Conservation (phyloP, 2,888 invertebrate genomes). For the Aquatica leii region DNA sequence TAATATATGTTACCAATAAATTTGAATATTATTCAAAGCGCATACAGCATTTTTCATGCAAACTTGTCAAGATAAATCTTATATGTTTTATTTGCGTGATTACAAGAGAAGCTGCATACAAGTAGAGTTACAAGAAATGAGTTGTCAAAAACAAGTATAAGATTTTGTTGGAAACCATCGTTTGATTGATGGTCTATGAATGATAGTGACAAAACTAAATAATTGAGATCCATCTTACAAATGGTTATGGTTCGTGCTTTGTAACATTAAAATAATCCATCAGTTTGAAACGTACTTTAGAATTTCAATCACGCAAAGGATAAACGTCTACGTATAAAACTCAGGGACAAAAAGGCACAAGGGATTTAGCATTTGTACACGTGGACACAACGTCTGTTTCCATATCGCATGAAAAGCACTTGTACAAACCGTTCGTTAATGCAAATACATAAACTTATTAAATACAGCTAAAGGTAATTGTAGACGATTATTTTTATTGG, state of each 20-base stretch:
- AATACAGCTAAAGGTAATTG: conserved; percentile 1
- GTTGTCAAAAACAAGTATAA: no score
- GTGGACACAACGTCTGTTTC: conserved; percentile 35
- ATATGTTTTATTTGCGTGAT: no score
- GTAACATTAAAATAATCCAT: conserved; percentile 29
- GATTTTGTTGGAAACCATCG: no score
- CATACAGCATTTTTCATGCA: no score
- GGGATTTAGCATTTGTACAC: conserved; percentile 37
- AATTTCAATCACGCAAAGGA: conserved; percentile 32
- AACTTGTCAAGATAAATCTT: no score
- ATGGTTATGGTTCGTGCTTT: conserved; percentile 30
- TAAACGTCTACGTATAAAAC: conserved; percentile 36
- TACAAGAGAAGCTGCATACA: no score
- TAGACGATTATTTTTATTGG: conserved; percentile 1
- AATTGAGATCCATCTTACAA: not conserved
- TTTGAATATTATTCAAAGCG: no score
- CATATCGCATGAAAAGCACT: conserved; percentile 31
- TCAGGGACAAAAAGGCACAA: conserved; percentile 42
- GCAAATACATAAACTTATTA: conserved; percentile 10
- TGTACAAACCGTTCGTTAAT: conserved; percentile 8
- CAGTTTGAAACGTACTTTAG: conserved; percentile 16
- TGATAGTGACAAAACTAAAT: no score
- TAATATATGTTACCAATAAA: no score
- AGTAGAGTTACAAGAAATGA: no score
- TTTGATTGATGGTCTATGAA: no score